Evolutionary conservation across 2,797 vertebrate genomes (phyloP).

Genomic region (Pseudochaenichthys georgianus): DNA sequence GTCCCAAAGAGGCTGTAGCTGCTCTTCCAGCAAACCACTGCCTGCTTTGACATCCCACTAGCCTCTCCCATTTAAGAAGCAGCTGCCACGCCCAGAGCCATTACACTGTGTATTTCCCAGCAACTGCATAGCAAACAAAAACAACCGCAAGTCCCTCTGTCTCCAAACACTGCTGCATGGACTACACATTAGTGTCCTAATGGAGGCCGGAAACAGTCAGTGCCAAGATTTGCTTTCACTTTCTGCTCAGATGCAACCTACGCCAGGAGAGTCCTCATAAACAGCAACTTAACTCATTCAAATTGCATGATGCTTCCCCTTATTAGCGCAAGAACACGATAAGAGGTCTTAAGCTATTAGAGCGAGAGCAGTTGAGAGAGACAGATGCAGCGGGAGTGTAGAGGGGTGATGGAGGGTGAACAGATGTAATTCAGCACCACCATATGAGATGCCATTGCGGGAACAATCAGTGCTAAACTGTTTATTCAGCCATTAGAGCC

Average conservation of each 20-base stretch:
- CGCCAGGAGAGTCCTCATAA: conserved; percentile 43
- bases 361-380: conserved; percentile 56
- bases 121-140: conserved; percentile 65
- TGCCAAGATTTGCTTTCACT: conserved; percentile 61
- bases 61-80: conserved; percentile 56
- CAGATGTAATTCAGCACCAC: conserved; percentile 74
- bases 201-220: conserved; percentile 63
- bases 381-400: conserved; percentile 39
- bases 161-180: conserved; percentile 53
- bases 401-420: conserved; percentile 46
- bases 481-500: conserved; percentile 75
- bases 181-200: conserved; percentile 72
- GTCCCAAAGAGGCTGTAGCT: neutral
- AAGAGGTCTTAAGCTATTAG: conserved; percentile 74
- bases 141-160: conserved; percentile 60
- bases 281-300: conserved; percentile 41
- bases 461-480: conserved; percentile 78
- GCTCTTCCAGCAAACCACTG: conserved; percentile 30
- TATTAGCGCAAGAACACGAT: conserved; percentile 65
- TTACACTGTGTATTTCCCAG: conserved; percentile 69
- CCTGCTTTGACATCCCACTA: conserved; percentile 42
- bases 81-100: conserved; percentile 76
- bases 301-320: conserved; percentile 30
- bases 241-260: conserved; percentile 3
- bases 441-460: conserved; percentile 57